Percentiles rank a stretch among this genome's conserved stretches.
These are phyloP conservation scores for Enteromius viviparus DNA, from an alignment of 2,797 vertebrate genomes.

Conservation along the genomic window DNA sequence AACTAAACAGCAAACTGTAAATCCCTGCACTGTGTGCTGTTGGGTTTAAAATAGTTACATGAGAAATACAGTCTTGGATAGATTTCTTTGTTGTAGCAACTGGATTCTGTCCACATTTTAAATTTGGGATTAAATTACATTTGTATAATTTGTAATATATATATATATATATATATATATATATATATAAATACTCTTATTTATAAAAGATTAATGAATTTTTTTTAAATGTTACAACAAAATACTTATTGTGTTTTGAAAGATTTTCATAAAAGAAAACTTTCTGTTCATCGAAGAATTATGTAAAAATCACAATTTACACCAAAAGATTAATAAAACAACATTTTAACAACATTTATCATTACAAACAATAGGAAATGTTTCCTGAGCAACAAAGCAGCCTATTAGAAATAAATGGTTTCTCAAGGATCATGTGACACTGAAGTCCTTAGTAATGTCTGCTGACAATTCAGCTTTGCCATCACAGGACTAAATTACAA, in stretches of 20 bases:
- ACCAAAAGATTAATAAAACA: neutral
- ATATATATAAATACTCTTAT: neutral
- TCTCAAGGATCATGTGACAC: neutral
- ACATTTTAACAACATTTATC: neutral
- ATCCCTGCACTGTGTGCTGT: conserved; percentile 35
- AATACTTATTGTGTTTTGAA: neutral
- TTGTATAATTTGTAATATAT: no score
- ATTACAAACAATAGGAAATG: neutral
- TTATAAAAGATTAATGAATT: neutral
- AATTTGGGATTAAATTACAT: neutral
- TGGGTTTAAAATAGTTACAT: neutral
- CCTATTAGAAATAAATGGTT: neutral
- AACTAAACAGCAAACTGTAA: neutral
- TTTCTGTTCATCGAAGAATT: neutral
- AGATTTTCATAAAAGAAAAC: neutral
- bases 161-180: no score
- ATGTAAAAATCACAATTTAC: neutral
- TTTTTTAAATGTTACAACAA: neutral
- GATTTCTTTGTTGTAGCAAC: conserved; percentile 16
- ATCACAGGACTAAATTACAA: neutral
- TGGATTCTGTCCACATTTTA: neutral
- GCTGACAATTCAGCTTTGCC: neutral
- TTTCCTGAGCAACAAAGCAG: neutral
- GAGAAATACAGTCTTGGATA: conserved; percentile 1
- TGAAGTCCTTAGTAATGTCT: neutral